Evolutionary conservation across 2,888 invertebrate genomes (phyloP).

Genomic region (Campoplex capitator): DNA sequence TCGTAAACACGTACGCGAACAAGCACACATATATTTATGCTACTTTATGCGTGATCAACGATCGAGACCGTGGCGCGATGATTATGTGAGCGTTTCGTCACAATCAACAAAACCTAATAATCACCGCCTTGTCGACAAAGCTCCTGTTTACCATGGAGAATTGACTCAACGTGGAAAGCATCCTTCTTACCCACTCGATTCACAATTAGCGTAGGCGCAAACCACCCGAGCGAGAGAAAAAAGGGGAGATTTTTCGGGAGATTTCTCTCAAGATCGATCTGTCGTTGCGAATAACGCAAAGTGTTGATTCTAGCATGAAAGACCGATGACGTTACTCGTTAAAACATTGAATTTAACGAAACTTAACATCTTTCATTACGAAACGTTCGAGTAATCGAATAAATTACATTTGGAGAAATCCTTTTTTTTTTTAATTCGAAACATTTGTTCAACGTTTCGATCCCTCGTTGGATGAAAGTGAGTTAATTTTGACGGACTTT

Average conservation of each 20-base stretch:
- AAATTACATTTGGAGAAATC: not conserved
- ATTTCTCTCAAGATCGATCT: not conserved
- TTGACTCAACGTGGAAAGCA: constrained; percentile 21
- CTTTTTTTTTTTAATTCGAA: not conserved
- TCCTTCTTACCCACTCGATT: constrained; percentile 29
- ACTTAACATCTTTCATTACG: not conserved
- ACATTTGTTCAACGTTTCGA: not conserved
- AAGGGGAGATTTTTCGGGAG: not conserved
- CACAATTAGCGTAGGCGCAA: constrained; percentile 53
- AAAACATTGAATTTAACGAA: not conserved
- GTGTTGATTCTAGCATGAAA: not conserved
- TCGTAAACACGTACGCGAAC: not conserved
- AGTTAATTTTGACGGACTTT: not conserved
- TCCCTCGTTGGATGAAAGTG: too few relatives aligned
- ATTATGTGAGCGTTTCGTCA: constrained; percentile 42
- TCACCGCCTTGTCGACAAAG: constrained; percentile 37
- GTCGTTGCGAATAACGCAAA: not conserved
- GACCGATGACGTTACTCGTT: not conserved
- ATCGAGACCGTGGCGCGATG: not conserved
- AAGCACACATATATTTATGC: not conserved
- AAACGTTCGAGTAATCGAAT: not conserved
- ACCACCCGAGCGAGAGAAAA: not conserved
- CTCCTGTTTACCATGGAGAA: constrained; percentile 56
- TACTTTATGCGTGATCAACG: not conserved
- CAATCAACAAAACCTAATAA: constrained; percentile 13